Base-by-base conservation (phyloP, 2,113 vertebrate genomes). In the Xiphorhynchus elegans region DNA sequence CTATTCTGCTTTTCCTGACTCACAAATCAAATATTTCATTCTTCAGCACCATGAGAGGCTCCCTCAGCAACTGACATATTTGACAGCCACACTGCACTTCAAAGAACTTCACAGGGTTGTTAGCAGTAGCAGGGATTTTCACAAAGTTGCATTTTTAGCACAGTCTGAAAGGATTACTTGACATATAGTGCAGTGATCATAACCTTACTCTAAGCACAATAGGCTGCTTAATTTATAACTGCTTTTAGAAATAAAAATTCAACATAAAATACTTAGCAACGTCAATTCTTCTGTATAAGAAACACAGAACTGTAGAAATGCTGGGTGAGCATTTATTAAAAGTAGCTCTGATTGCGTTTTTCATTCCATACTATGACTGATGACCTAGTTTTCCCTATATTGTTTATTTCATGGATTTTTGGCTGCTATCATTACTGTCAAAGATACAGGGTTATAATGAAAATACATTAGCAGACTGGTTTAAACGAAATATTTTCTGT, bases 201-300 rank as follows among this genome's bases (percentile, higher is more conserved):
- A 95, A 87, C 77, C 75, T 88, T 83, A 56, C 63, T 93, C 63
- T 66, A 69, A 94, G 86, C 55, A 79, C 14, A 52, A 91, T 60
- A 84, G 83, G 19, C 80, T 93, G 79, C 89, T 96, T 95, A 93
- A 96, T 93, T 84, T 94, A 84, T 94, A 55, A 75, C 49, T 88
- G 73, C 53, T 95, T 86, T 69, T 5, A 19, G 69, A 80, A 93
- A 56, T 55, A 59, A 84, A 89, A 90, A 87, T 49, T 56, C 87
- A 75, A 46, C 37, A 23, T n/a, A 5, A 46, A 76, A 74, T 86
- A 85, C 63, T 95, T 63, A 93, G 19, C 46, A 80, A 29, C 0
- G 4, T 92, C 80, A 82, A 81, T 81, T 52, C 35, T 76, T 82
- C 52, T 67, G 26, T n/a, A 55, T 53, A 58, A 80, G 73, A 84